Base-by-base conservation (phyloP, 1,140 invertebrate species). In the Microplitis mediator region DNA sequence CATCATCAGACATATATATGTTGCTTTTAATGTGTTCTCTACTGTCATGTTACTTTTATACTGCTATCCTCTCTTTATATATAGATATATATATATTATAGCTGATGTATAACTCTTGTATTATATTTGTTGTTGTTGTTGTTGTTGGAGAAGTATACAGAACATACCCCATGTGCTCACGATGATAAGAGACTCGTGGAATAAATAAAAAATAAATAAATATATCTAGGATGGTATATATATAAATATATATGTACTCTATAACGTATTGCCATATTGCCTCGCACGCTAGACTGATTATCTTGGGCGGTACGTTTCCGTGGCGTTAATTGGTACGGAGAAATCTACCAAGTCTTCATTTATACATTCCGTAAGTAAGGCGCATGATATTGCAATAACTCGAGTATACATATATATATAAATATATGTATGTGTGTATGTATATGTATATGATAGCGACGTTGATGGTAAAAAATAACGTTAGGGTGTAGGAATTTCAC, bases 241-340 rank as follows among this genome's bases (percentile, higher is more conserved):
- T 62, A 8, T 16, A 39, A 67, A 68, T 16, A 66, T 51, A 51
- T 14, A 52, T 16, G 32, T 32, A 13, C 31, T 34, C 54, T 11
- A 34, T 51, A 35, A 68, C 13, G 31, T 36, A 64, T 72, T 66
- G 45, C 69, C 65, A 69, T 52, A 54, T 68, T 58, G 58, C 71
- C 60, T 70, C 62, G 64, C 70, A 75, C 66, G 74, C 70, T 75
- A 75, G 70, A 72, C 66, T 75, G 74, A 72, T 75, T 75, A 75
- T 75, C 70, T 75, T 72, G 71, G 67, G 74, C 70, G 67, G 56
- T 72, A 72, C 67, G 66, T 75, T 75, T 75, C 66, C 74, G 70
- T 69, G 62, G 74, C 74, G 70, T 75, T 75, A 75, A 75, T 72
- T 75, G 67, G 65, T 72, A 69, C 70, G 71, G 68, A 72, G 74